These are phyloP conservation scores for Myotis planiceps DNA, from an alignment of 2,797 vertebrate species.

Conservation along the genomic window DNA sequence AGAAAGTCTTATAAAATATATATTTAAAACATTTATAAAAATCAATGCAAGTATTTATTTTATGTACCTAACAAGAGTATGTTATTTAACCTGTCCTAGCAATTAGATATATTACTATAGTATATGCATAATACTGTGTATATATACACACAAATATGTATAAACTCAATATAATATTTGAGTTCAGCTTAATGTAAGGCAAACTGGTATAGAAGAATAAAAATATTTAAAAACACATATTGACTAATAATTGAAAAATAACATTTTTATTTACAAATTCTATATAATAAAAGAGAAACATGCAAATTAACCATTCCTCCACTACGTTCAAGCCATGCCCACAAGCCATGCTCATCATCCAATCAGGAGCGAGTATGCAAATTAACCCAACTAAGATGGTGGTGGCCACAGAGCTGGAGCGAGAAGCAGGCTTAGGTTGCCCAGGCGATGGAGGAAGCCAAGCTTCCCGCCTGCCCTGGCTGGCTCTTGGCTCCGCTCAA, in stretches of 20 bases:
- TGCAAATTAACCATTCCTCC: no score
- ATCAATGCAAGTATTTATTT: background rate
- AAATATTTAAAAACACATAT: background rate
- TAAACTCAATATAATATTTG: background rate
- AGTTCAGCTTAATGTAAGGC: background rate
- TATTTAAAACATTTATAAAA: background rate
- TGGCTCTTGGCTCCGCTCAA: no score
- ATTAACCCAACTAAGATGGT: no score
- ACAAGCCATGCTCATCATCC: no score
- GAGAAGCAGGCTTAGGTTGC: no score
- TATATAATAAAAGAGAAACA: no score
- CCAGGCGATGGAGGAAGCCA: no score
- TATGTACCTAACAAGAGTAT: no score
- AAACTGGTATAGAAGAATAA: background rate
- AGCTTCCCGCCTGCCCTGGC: no score
- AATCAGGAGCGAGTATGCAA: no score
- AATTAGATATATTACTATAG: background rate
- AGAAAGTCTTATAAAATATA: background rate
- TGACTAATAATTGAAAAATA: background rate
- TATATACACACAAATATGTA: background rate
- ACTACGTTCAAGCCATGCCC: no score
- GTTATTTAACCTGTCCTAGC: background rate
- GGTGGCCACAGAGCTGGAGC: no score
- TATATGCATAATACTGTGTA: background rate
- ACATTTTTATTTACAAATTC: background rate